Evolutionary conservation across 2,797 vertebrate genomes (phyloP).

Genomic region (Sus cebifrons): DNA sequence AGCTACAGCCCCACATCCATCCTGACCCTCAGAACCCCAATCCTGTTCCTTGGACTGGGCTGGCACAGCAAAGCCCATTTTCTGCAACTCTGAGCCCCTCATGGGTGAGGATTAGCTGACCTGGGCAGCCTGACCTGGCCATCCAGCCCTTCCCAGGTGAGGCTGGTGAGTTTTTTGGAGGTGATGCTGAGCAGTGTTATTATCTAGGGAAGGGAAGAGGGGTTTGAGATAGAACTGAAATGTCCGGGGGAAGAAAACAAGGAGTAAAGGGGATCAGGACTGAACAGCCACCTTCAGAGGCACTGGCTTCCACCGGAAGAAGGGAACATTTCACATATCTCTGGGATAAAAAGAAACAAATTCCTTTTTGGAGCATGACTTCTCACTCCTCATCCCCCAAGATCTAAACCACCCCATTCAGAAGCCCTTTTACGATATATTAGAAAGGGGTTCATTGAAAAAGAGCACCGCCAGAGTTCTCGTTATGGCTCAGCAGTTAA

Average conservation of each 20-base stretch:
- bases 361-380: not conserved
- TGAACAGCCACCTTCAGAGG: not conserved
- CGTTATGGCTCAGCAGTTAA: no score
- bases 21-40: no score
- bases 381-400: not conserved
- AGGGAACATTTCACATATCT: not conserved
- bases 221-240: not conserved
- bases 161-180: not conserved
- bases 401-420: not conserved
- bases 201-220: not conserved
- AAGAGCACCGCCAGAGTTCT: not conserved
- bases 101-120: no score
- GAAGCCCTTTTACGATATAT: not conserved
- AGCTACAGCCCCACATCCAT: no score
- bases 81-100: no score
- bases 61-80: no score
- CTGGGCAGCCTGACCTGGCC: no score
- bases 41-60: no score
- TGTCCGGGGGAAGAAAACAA: not conserved
- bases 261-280: not conserved
- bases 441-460: not conserved
- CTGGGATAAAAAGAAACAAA: not conserved
- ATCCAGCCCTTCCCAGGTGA: no score
- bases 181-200: no score
- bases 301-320: not conserved